A percentile compares a stretch with the other conserved stretches of the same genome.
These are phyloP conservation scores for Montipora sp. DNA, from an alignment of 64 coral and sea anemone species.

Conservation along the genomic window DNA sequence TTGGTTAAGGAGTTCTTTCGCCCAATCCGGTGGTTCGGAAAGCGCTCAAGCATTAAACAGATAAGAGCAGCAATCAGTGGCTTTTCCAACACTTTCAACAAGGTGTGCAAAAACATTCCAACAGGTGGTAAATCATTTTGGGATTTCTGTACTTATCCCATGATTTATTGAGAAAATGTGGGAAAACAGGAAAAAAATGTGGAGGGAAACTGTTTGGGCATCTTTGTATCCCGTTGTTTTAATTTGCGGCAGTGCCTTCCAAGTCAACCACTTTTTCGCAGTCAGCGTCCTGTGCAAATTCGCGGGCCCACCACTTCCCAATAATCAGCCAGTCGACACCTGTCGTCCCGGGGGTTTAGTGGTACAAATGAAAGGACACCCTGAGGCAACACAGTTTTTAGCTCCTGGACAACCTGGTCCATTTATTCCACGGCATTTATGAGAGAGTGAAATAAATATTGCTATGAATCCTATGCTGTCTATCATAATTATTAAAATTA, in stretches of 20 bases:
- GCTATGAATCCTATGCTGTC: no score
- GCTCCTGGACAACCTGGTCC: conserved; percentile 7
- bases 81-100: no score
- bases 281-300: conserved; percentile 57
- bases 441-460: background rate
- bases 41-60: background rate
- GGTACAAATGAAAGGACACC: conserved; percentile 25
- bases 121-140: no score
- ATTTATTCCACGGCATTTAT: conserved; percentile 49
- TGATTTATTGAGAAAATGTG: no score
- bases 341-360: conserved; percentile 50
- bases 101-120: no score
- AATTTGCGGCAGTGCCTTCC: background rate
- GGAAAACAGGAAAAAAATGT: no score
- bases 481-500: no score
- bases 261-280: background rate
- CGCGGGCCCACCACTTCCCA: conserved; percentile 6
- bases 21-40: background rate
- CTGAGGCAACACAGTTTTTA: conserved; percentile 29
- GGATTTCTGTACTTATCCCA: no score
- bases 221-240: no score
- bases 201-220: no score
- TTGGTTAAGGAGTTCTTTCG: background rate
- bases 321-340: conserved; percentile 65
- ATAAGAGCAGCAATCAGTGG: no score